phyloP scores from a whole-genome alignment of 2,113 vertebrate species.

The Desmodus rotundus region DNA sequence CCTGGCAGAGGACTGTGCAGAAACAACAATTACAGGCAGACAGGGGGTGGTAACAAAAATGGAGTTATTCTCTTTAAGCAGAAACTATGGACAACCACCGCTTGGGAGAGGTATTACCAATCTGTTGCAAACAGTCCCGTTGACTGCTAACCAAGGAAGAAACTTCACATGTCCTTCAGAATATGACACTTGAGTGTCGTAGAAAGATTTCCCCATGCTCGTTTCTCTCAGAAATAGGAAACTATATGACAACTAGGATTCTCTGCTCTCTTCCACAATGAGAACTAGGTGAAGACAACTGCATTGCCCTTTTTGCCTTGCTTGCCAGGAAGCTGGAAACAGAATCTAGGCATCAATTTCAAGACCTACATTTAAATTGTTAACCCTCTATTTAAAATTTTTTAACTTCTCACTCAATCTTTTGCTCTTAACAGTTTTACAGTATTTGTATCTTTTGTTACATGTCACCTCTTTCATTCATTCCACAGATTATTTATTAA shows the following conservation, averaged over 20 bases:
- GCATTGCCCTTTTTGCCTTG: neutral
- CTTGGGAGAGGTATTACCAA: neutral
- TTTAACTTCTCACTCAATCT: neutral
- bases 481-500: neutral
- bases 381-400: neutral
- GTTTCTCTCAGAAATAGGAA: neutral
- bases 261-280: neutral
- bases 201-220: neutral
- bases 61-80: neutral
- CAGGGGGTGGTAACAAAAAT: neutral
- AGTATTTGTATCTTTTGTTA: neutral
- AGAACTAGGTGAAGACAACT: neutral
- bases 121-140: neutral
- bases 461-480: neutral
- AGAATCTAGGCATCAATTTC: neutral
- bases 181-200: neutral
- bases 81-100: neutral
- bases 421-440: neutral
- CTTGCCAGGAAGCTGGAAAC: neutral
- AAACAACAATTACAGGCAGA: neutral
- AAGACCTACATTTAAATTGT: neutral
- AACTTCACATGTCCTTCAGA: neutral
- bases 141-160: neutral
- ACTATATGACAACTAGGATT: fast-evolving
- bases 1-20: neutral